Evolutionary conservation across 2,888 invertebrate genomes (phyloP), one percentile per base, ranked within the genome.

Genomic region (Chymomyza caudatula): DNA sequence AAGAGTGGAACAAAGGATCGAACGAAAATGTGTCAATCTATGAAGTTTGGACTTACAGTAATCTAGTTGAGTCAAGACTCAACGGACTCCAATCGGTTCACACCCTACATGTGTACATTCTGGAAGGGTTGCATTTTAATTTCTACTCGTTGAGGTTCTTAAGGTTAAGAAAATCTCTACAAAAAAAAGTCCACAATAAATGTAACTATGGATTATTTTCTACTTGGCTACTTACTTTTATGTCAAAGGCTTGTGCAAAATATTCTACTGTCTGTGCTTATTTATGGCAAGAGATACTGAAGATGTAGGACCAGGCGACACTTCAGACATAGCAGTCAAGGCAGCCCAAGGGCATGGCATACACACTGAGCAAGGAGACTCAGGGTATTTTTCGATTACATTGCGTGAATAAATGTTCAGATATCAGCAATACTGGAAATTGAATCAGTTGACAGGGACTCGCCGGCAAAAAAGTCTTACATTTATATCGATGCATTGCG

Each of bases 261-360:
- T 85, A 86, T 82, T 85, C 78, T 84, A 84, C 88, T 84, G 85
- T 78, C 81, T 76, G 62, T 68, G 72, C 84, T 88, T 87, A 88
- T 88, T 88, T 88, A 88, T 88, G 78, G 86, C 84, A 76, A 63
- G 65, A 87, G 88, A 88, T 88, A 80, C 71, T 82, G 73, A 78
- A 86, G 88, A 88, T 88, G 88, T 85, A 87, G 87, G 85, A 78
- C 88, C 88, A 87, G 88, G 81, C 86, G 78, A 78, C 77, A 76
- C 22, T 8, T 13, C 22, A 11, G 65, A 71, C 73, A 68, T 60
- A 65, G 69, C 65, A 63, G 47, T 37, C 23, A n/a, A 23, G 0
- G 3, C 19, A 44, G 47, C 23, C 47, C 20, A 17, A 13, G 13
- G 42, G 22, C 5, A 20, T 19, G 59, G 37, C 42, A 53, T 2